Evolutionary conservation across 2,888 invertebrate genomes (phyloP), one percentile per base, ranked within the genome.

Genomic region (Lasioglossum villosulum): DNA sequence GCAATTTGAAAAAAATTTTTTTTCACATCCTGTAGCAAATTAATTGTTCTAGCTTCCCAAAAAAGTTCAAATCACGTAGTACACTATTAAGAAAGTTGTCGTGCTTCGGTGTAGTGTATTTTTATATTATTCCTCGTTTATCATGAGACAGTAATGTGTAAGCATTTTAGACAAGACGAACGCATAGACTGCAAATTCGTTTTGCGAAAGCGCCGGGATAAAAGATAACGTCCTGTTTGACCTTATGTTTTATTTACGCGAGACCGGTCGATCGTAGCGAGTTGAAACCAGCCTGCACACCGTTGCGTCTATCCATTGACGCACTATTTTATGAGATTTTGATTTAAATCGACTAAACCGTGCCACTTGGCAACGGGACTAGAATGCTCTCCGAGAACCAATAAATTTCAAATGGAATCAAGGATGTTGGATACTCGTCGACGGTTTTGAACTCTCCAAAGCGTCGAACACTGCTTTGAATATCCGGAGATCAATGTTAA

Each of bases 211-310:
- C 27, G 14, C 34, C 1, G n/a, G 45, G 8, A 71, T 42, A 3
- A 16, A 71, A 76, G 59, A 75, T 75, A 75, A 59, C 34, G 27
- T 27, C 59, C 74, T 27, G 37, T n/a, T 34, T 75, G 74, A 59
- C 59, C 59, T 59, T 59, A 59, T 5, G 59, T 59, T 27, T n/a
- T 75, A 39, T 75, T 75, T 75, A 74, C 73, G 39, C 56, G 59
- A 56, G 14, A 59, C 59, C 4, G 19, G 14, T n/a, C 56, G 56
- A 39, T 37, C 27, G 27, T n/a, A 27, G 27, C 27, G 59, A 27
- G 27, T 59, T 14, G 27, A 14, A 59, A 59, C n/a, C 27, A n/a
- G 27, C 5, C 27, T 59, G 27, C 4, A 27, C 59, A 27, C 59
- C 27, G 59, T 27, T 27, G 59, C 59, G 59, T 59, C 59, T 14